Conservation (phyloP, 2,797 vertebrate species). For the Pterois miles region DNA sequence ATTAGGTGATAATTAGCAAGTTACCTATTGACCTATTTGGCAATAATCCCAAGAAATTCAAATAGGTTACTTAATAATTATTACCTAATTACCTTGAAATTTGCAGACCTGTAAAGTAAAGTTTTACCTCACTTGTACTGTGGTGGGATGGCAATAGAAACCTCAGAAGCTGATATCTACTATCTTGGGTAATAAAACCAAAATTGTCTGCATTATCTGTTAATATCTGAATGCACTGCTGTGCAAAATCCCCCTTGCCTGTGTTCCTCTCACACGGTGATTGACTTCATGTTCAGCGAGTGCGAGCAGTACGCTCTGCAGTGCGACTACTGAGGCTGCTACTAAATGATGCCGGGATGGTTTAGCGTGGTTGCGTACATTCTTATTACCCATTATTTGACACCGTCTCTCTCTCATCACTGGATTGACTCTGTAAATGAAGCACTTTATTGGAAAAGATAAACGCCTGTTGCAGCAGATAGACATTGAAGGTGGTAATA, state of each 20-base stretch:
- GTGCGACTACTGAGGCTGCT: conserved; percentile 25
- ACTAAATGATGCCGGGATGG: conserved; percentile 59
- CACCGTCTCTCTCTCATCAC: conserved; percentile 55
- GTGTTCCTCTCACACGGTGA: conserved; percentile 22
- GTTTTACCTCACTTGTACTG: not conserved
- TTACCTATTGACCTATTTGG: too few species aligned
- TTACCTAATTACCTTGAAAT: too few species aligned
- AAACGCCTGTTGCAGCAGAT: conserved; percentile 66
- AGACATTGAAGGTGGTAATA: conserved; percentile 73
- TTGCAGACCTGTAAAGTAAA: too few species aligned
- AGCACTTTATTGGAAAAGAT: conserved; percentile 79
- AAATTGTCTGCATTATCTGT: not conserved
- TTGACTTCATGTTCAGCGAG: conserved; percentile 33
- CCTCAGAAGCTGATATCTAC: not conserved
- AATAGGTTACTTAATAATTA: too few species aligned
- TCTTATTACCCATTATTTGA: conserved; percentile 65
- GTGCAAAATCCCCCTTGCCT: conserved; percentile 1
- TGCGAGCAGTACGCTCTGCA: conserved; percentile 21
- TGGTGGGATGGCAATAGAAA: not conserved
- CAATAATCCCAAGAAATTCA: too few species aligned
- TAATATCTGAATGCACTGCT: conserved; percentile 26
- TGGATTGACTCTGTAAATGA: conserved; percentile 72
- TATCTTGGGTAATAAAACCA: not conserved
- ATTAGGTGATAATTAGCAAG: too few species aligned
- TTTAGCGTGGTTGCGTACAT: conserved; percentile 42